phyloP scores from a whole-genome alignment of 2,797 vertebrate species.

The Malurus leucopterus region DNA sequence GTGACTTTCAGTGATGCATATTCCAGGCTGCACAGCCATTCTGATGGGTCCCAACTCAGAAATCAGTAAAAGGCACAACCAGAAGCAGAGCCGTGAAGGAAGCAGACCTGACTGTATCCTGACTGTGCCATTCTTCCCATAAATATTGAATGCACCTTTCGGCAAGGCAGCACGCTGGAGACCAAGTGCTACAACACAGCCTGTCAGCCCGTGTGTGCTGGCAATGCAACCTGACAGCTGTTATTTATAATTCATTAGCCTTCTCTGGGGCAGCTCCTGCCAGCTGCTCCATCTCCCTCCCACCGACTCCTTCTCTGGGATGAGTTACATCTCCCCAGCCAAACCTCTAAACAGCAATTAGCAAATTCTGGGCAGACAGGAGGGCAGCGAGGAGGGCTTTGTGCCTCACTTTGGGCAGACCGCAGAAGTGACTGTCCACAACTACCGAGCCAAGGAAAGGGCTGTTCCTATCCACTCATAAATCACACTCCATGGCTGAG shows the following conservation, averaged over 20 bases:
- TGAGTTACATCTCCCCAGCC: background rate
- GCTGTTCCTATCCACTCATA: background rate
- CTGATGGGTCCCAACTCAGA: background rate
- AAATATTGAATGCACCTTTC: slow-evolving; percentile 60
- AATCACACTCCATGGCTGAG: background rate
- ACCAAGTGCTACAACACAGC: background rate
- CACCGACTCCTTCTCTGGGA: background rate
- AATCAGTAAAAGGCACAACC: background rate
- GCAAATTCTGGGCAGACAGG: background rate
- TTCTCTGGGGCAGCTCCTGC: slow-evolving; percentile 40
- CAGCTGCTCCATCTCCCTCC: slow-evolving; percentile 45
- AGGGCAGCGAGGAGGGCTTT: background rate
- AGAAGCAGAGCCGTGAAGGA: background rate
- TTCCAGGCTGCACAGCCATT: background rate
- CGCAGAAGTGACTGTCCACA: background rate
- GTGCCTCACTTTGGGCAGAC: background rate
- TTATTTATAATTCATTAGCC: slow-evolving; percentile 69
- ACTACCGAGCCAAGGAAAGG: background rate
- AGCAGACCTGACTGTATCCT: background rate
- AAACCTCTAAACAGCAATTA: slow-evolving; percentile 25
- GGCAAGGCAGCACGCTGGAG: background rate
- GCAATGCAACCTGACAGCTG: slow-evolving; percentile 51
- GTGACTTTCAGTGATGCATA: background rate
- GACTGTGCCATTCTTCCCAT: background rate
- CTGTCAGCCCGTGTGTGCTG: slow-evolving; percentile 10